A percentile compares a stretch with the other conserved stretches of the same genome.
phyloP scores from a whole-genome alignment of 1,140 invertebrate genomes.

The Hypsibius dujardini region DNA sequence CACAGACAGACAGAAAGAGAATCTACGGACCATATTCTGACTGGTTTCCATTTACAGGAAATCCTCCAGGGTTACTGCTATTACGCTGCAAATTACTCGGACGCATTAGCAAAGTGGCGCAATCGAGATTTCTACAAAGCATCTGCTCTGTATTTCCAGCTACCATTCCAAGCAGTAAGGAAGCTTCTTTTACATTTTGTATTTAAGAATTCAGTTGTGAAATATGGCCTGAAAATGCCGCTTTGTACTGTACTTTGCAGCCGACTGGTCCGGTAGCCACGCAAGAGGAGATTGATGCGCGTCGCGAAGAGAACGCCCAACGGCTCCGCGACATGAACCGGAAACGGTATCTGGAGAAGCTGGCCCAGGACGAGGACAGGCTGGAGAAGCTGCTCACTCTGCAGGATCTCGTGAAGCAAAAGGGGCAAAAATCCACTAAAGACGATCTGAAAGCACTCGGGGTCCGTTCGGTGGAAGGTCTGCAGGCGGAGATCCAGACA shows the following conservation, averaged over 20 bases:
- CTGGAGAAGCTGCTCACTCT: conserved; percentile 55
- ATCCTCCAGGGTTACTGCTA: conserved; percentile 59
- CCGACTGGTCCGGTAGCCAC: background rate
- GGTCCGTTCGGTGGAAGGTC: conserved; percentile 41
- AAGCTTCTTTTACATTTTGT: no score
- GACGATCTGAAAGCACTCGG: conserved; percentile 42
- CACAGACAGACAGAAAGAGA: no score
- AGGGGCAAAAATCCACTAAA: conserved; percentile 53
- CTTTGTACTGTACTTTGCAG: no score
- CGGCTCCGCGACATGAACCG: conserved; percentile 55
- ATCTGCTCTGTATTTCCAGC: conserved; percentile 62
- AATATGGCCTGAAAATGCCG: no score
- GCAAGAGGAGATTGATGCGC: conserved; percentile 21
- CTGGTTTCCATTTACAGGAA: conserved; percentile 40
- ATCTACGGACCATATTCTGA: no score
- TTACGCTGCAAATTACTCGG: conserved; percentile 56
- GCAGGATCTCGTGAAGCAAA: conserved; percentile 57
- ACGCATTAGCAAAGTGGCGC: conserved; percentile 59
- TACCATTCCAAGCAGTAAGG: conserved; percentile 44
- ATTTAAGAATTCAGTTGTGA: no score
- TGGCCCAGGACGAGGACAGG: conserved; percentile 62
- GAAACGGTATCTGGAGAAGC: conserved; percentile 58
- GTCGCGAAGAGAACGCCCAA: conserved; percentile 22
- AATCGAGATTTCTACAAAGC: conserved; percentile 60
- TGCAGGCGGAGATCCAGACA: conserved; percentile 53